Evolutionary conservation across 1,140 invertebrate genomes (phyloP), one percentile per base, ranked within the genome.

Genomic region (Drosophila tani): DNA sequence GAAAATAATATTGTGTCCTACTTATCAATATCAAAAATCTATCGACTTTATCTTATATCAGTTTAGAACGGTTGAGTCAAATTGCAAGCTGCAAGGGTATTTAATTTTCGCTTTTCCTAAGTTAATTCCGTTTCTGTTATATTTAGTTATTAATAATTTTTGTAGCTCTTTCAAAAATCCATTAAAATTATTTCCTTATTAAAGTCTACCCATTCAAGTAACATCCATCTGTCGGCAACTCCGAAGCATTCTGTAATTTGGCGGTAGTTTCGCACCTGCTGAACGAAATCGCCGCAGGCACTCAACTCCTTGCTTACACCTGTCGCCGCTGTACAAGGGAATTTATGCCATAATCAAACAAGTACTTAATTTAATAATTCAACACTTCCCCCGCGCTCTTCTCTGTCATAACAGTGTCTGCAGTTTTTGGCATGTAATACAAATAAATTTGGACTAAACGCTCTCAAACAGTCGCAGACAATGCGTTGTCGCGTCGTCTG

Each of bases 361-460:
- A 67, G 69, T 66, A 47, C 29, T 73, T 85, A 85, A 85, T 85
- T 85, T 67, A 81, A 85, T 85, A 81, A 85, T 71, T 85, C 82
- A 70, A 24, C 65, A 47, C 24, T 63, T 19, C 27, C 14, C 12
- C 15, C 9, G n/a, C 32, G 8, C 41, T 17, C 24, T 17, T 21
- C 19, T 14, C 24, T 45, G 29, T 57, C 50, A 21, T 56, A 40
- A 32, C 29, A 74, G 51, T 49, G 57, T 51, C 53, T 78, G 66
- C 50, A 73, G 55, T 47, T 79, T 70, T 47, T 51, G 53, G 67
- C 77, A 41, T 79, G 77, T 73, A 75, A 86, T 65, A 68, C 69
- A 85, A 86, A 82, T 85, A 86, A 71, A 82, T 75, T 70, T 85
- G 45, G 82, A 82, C 82, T 86, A 81, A 85, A 85, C 75, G 82